Evolutionary conservation across 2,113 vertebrate genomes (phyloP), one percentile per base, ranked within the genome.

Genomic region (Heterocephalus glaber): DNA sequence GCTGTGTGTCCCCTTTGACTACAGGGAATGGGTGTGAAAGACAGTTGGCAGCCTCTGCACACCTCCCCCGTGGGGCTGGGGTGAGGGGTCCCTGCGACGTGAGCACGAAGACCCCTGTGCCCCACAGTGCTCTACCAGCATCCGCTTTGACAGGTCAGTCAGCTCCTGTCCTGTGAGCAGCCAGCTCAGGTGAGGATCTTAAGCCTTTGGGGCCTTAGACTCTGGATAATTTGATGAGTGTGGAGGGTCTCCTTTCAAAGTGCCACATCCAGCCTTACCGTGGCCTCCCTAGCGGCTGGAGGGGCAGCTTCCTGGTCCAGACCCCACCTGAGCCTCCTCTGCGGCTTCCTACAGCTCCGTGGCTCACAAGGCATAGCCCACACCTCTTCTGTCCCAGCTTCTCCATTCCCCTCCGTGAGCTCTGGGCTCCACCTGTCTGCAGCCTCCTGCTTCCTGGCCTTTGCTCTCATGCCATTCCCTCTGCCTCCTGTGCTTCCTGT

Each of bases 41-140:
- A 12, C 8, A 2, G 5, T 3, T 3, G 5, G 4, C 54, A 20
- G 14, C 35, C n/a, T 83, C 2, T 2, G 22, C 5, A 24, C 11
- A 17, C 30, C 63, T 38, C n/a, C 35, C 16, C 49, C 0, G 1
- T 17, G 54, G 44, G 44, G 13, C 2, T 11, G 28, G 61, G 0
- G 41, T 30, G 20, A 0, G 9, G 16, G 6, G 5, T 5, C 13
- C 3, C 3, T 4, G 7, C 22, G 9, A 3, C 1, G 2, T 35
- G 35, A 6, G 56, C 61, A n/a, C 6, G 20, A 61, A 52, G 72
- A 44, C 49, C 11, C 1, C 44, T 0, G 7, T 6, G 28, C 65
- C 65, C 52, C 30, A 35, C 24, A 8, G 9, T 30, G 38, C 30
- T 28, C 30, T 8, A 3, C 56, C 41, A 20, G 24, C 24, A 4